Conservation (phyloP, 2,797 vertebrate species). For the Schizopygopsis pylzovi region DNA sequence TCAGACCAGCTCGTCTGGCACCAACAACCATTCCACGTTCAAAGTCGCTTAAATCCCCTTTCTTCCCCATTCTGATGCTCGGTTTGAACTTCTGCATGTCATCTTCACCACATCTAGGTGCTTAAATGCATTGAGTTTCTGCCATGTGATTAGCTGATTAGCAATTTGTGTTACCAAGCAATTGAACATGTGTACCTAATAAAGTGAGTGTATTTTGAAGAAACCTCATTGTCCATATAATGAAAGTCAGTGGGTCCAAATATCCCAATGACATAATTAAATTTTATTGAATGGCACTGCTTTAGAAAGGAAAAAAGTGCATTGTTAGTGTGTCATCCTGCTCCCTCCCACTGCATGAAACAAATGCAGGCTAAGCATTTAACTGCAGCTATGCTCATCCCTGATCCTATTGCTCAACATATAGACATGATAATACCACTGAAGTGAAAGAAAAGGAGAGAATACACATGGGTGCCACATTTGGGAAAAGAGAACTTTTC, state of each 20-base stretch:
- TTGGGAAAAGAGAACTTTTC: neutral
- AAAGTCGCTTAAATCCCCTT: no score
- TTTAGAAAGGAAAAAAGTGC: neutral
- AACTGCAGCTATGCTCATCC: neutral
- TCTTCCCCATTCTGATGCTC: no score
- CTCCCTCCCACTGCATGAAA: neutral
- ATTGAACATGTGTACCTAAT: no score
- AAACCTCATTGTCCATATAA: neutral
- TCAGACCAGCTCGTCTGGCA: no score
- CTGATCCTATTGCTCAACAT: neutral
- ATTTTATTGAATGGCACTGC: neutral
- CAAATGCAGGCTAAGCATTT: conserved; percentile 11
- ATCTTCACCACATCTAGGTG: no score
- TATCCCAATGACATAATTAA: neutral
- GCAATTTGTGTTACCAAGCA: no score
- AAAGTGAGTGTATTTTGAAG: neutral
- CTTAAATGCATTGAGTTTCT: no score
- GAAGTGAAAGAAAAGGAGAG: conserved; percentile 19
- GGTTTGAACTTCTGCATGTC: no score
- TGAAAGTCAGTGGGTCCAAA: neutral
- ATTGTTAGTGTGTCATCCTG: neutral
- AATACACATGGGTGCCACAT: neutral
- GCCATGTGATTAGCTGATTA: no score
- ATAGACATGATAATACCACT: neutral
- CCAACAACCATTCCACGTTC: no score